A percentile compares a stretch with the other conserved stretches of the same genome.
These are phyloP conservation scores for Drosophila recens DNA, from an alignment of 2,888 invertebrate species.

Conservation along the genomic window DNA sequence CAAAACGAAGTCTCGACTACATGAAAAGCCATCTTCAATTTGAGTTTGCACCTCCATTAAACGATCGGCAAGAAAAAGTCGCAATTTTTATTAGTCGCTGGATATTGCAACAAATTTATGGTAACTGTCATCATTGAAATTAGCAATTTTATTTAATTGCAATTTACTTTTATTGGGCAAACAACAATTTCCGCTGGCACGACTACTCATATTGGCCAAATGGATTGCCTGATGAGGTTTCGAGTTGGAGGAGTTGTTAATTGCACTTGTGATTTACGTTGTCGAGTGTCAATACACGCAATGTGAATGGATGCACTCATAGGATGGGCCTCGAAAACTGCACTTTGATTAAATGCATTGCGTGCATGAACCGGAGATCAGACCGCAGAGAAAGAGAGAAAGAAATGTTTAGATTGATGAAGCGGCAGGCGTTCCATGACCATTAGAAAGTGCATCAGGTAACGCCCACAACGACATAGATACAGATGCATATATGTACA, in stretches of 20 bases:
- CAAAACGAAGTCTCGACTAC: neutral
- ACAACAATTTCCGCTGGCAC: constrained; percentile 75
- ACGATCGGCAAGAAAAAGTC: constrained; percentile 16
- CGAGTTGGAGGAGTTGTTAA: constrained; percentile 64
- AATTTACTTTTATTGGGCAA: constrained; percentile 81
- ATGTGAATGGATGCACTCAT: constrained; percentile 44
- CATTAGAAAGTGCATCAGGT: constrained; percentile 68
- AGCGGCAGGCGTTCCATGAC: constrained; percentile 44
- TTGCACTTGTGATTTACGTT: constrained; percentile 81
- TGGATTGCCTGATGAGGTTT: constrained; percentile 45
- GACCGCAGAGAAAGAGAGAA: constrained; percentile 31
- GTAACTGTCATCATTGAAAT: constrained; percentile 78
- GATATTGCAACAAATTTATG: constrained; percentile 61
- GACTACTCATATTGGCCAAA: constrained; percentile 32
- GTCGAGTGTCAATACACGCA: constrained; percentile 77
- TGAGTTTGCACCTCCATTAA: constrained; percentile 25
- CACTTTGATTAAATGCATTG: constrained; percentile 68
- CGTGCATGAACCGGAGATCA: constrained; percentile 47
- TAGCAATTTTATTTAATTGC: constrained; percentile 80
- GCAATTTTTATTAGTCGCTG: constrained; percentile 30
- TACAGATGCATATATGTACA: neutral
- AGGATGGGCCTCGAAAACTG: constrained; percentile 17
- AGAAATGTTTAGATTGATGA: constrained; percentile 56
- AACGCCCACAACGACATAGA: constrained; percentile 59
- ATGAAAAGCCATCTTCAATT: neutral